Conservation (phyloP, 2,888 invertebrate species). For the Plebejus argus region DNA sequence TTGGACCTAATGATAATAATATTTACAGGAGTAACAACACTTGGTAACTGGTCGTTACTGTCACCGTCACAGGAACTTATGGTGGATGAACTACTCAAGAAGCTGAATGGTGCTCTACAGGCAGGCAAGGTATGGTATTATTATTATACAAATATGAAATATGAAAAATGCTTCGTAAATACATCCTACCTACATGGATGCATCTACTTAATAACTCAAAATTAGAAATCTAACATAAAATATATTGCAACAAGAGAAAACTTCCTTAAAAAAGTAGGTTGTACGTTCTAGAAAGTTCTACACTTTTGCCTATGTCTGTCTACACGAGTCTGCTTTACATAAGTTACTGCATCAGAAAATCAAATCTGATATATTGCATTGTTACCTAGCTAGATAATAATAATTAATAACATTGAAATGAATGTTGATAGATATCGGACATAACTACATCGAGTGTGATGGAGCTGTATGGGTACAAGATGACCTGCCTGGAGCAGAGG, state of each 20-base stretch:
- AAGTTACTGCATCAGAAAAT: no score
- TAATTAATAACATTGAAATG: background rate
- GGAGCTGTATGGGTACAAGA: slow-evolving; percentile 87
- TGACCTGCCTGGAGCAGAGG: slow-evolving; percentile 77
- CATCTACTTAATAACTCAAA: no score
- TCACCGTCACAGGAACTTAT: slow-evolving; percentile 39
- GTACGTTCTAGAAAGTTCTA: no score
- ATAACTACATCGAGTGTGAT: slow-evolving; percentile 85
- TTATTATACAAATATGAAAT: background rate
- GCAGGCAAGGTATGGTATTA: slow-evolving; percentile 66
- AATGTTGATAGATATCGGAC: slow-evolving; percentile 64
- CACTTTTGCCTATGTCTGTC: no score
- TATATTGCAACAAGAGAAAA: no score
- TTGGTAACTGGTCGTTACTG: slow-evolving; percentile 13
- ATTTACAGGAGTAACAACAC: slow-evolving; percentile 28
- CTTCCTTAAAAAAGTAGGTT: no score
- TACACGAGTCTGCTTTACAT: no score
- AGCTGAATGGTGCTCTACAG: slow-evolving; percentile 66
- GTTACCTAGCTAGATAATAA: background rate
- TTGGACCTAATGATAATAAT: background rate
- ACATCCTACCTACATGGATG: no score
- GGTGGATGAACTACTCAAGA: slow-evolving; percentile 71
- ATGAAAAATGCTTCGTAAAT: no score
- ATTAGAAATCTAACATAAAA: no score
- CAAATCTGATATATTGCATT: no score